Conservation (phyloP, 2,797 vertebrate genomes). For the Urophycis tenuis region DNA sequence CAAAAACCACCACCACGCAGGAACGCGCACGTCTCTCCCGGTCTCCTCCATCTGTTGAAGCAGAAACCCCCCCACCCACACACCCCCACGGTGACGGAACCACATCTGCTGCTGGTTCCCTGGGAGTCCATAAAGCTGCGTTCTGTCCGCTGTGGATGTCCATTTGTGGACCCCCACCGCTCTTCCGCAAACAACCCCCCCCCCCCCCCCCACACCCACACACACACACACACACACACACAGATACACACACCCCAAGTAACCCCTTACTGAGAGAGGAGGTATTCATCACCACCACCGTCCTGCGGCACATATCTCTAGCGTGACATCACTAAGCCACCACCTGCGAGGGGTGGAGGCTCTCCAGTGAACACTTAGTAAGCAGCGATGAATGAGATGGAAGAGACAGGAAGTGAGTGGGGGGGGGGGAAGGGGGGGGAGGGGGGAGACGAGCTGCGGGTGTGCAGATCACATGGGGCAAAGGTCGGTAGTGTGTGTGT, state of each 20-base stretch:
- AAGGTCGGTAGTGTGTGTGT: too few species aligned
- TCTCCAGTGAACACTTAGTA: conserved; percentile 44
- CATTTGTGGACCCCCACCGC: conserved; percentile 39
- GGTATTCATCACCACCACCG: background rate
- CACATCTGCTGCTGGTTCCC: conserved; percentile 38
- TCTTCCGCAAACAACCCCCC: conserved; percentile 30
- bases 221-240: background rate
- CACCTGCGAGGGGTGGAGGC: conserved; percentile 59
- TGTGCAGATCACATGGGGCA: background rate
- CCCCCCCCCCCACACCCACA: background rate
- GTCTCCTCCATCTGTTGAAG: background rate
- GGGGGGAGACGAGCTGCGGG: conserved; percentile 8
- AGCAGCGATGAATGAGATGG: conserved; percentile 34
- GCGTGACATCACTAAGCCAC: conserved; percentile 73
- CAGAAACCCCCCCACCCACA: conserved; percentile 26
- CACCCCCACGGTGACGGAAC: conserved; percentile 37
- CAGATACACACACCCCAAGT: background rate
- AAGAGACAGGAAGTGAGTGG: conserved; percentile 9
- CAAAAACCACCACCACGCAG: background rate
- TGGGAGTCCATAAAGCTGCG: conserved; percentile 45
- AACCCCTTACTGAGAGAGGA: conserved; percentile 29
- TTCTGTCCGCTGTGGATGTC: conserved; percentile 36
- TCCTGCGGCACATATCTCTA: conserved; percentile 58
- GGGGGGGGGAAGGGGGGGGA: conserved; percentile 23
- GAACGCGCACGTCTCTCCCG: conserved; percentile 14